Percentiles rank a stretch among this genome's conserved stretches.
Conservation (phyloP, 2,797 vertebrate genomes). For the Hapalemur alaotrensis region DNA sequence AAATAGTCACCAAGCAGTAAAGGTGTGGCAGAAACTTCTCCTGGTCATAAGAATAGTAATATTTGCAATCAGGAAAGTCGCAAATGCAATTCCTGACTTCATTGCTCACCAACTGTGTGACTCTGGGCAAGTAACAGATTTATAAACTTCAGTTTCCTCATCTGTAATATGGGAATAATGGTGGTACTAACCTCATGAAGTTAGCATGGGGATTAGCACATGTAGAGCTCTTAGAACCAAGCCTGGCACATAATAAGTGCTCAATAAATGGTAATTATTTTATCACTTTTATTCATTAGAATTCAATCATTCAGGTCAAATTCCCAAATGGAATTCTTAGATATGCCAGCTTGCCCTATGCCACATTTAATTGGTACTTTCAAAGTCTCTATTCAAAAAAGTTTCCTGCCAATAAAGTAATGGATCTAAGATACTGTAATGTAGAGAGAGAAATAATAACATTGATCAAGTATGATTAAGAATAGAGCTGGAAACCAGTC, state of each 20-base stretch:
- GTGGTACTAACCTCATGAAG: not conserved
- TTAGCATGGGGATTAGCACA: not conserved
- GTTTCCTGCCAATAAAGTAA: slow-evolving; percentile 21
- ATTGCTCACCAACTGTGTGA: not conserved
- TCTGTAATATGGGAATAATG: not conserved
- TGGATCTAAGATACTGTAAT: not conserved
- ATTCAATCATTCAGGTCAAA: not conserved
- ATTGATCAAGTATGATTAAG: slow-evolving; percentile 1
- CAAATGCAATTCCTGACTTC: slow-evolving; percentile 26
- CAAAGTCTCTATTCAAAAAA: not conserved
- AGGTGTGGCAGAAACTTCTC: not conserved
- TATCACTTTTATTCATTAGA: not conserved
- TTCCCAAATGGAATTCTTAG: slow-evolving; percentile 32
- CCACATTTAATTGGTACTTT: slow-evolving; percentile 20
- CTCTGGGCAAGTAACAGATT: not conserved
- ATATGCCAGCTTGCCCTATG: not conserved
- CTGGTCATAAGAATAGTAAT: not conserved
- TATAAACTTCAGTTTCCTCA: not conserved
- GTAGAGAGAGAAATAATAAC: not conserved
- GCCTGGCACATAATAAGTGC: not conserved
- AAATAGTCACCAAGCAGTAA: not conserved
- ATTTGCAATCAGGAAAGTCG: not conserved
- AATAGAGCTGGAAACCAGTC: slow-evolving; percentile 36
- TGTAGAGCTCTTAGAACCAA: not conserved
- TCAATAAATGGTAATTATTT: not conserved